Conservation (phyloP, 2,113 vertebrate species). For the Camelus dromedarius region DNA sequence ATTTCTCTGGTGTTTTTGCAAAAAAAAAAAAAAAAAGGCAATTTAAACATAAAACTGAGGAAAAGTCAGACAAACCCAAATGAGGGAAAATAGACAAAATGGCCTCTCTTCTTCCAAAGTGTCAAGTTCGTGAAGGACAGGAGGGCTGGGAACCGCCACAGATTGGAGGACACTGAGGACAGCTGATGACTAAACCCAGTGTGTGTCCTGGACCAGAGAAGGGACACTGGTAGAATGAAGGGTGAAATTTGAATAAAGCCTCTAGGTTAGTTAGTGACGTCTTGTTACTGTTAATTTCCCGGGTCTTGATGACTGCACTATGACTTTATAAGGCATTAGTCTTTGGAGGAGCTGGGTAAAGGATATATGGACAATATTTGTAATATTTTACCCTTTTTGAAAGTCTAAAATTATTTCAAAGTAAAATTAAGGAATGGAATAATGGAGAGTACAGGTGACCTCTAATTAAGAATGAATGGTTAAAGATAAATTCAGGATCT, state of each 20-base stretch:
- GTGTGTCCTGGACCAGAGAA: not conserved
- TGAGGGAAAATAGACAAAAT: not conserved
- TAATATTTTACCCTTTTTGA: not conserved
- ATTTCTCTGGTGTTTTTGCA: not conserved
- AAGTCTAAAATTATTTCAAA: constrained; percentile 42
- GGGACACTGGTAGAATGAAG: not conserved
- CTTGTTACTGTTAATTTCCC: not conserved
- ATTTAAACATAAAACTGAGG: not conserved
- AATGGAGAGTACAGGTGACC: not conserved
- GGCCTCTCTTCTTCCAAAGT: not conserved
- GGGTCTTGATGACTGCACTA: not conserved
- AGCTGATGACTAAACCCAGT: not conserved
- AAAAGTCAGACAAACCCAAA: not conserved
- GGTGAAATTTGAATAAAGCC: not conserved
- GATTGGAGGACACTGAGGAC: not conserved
- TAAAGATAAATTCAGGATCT: constrained; percentile 12
- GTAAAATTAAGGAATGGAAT: not conserved
- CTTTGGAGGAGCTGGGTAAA: not conserved
- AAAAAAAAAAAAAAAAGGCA: not conserved
- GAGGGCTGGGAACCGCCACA: not conserved
- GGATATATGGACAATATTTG: not conserved
- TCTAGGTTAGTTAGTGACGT: not conserved
- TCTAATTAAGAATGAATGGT: not conserved
- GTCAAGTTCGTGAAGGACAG: not conserved
- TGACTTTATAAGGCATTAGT: not conserved